phyloP scores from a whole-genome alignment of 2,113 vertebrate genomes.

The Alces alces region DNA sequence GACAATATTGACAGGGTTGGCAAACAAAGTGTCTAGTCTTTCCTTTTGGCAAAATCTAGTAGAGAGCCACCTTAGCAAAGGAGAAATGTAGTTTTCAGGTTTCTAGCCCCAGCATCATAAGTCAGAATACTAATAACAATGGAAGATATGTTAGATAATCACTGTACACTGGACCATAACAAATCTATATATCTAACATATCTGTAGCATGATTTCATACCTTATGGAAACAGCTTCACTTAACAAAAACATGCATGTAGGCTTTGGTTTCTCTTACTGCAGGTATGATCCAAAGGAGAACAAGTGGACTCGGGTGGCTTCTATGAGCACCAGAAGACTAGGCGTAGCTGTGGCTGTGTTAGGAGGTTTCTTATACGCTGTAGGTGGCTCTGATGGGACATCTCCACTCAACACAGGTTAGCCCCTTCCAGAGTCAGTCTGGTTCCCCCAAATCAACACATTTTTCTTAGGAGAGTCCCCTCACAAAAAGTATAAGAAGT shows the following conservation, averaged over 20 bases:
- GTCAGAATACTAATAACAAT: background rate
- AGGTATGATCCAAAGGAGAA: constrained; percentile 99
- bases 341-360: constrained; percentile 97
- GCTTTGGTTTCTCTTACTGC: constrained; percentile 1
- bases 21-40: background rate
- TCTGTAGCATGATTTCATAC: background rate
- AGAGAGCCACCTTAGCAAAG: background rate
- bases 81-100: background rate
- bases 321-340: constrained; percentile 97
- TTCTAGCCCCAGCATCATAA: background rate
- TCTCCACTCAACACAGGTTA: constrained; percentile 98
- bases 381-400: constrained; percentile 97
- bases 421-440: background rate
- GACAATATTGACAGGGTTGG: background rate
- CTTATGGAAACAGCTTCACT: background rate
- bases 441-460: background rate
- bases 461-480: background rate
- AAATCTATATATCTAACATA: background rate
- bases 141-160: background rate
- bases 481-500: background rate
- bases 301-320: constrained; percentile 98
- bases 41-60: background rate
- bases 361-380: constrained; percentile 96
- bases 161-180: background rate
- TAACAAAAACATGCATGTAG: background rate